phyloP scores from a whole-genome alignment of 2,113 vertebrate genomes.

The Apteryx mantelli region DNA sequence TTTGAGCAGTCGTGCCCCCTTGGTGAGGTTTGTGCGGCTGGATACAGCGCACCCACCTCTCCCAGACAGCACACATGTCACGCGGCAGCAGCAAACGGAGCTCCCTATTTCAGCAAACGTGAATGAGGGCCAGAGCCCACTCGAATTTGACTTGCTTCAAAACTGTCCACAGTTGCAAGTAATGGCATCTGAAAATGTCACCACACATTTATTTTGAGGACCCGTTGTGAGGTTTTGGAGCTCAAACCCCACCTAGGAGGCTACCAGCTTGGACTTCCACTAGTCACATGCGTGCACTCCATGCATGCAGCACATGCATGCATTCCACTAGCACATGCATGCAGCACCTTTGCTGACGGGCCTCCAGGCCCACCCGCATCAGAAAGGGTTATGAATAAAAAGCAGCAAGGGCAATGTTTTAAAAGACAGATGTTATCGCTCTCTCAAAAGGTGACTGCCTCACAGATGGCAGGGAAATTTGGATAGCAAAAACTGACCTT shows the following conservation, averaged over 20 bases:
- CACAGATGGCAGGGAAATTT: background rate
- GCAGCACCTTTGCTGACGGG: background rate
- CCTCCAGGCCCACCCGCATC: background rate
- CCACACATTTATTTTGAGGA: background rate
- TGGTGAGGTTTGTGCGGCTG: background rate
- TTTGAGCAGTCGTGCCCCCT: background rate
- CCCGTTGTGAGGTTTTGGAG: background rate
- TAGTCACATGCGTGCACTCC: no score
- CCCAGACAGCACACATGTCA: accelerated
- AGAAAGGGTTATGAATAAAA: background rate
- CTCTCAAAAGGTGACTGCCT: background rate
- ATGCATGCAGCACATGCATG: no score
- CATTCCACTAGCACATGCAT: no score
- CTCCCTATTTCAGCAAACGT: background rate
- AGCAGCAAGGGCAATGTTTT: background rate
- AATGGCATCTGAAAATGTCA: background rate
- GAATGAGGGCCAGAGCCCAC: accelerated
- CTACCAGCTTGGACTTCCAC: background rate
- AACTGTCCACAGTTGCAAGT: background rate
- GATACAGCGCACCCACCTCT: background rate
- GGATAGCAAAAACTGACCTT: background rate
- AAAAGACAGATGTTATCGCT: background rate
- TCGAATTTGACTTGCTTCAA: background rate
- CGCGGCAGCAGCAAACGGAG: background rate
- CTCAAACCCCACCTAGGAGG: background rate